Evolutionary conservation across 2,113 vertebrate species (phyloP).

Genomic region (Leptocoma aspasia): DNA sequence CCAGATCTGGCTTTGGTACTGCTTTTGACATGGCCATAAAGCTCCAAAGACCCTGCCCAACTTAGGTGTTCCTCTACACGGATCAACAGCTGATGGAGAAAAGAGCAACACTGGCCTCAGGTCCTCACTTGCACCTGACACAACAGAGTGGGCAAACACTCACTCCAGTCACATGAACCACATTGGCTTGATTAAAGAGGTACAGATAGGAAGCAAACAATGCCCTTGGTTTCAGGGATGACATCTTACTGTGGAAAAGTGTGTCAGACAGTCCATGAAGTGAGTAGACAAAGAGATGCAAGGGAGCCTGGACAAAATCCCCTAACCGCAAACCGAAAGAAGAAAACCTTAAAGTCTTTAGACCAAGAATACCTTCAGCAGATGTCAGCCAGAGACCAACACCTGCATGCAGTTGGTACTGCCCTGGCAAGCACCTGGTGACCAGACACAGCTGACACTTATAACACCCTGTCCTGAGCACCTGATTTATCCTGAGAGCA

Average conservation of each 20-base stretch:
- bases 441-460: background rate
- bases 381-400: background rate
- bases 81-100: background rate
- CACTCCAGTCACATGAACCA: background rate
- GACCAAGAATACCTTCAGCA: background rate
- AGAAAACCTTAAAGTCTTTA: background rate
- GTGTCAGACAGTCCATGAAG: background rate
- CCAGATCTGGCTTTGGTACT: background rate
- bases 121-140: background rate
- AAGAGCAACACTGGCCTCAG: background rate
- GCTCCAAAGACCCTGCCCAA: background rate
- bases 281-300: background rate
- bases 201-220: rapidly evolving
- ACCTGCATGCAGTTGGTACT: background rate
- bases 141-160: background rate
- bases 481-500: background rate
- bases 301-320: background rate
- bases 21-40: background rate
- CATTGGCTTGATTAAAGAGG: background rate
- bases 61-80: background rate
- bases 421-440: background rate
- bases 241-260: background rate
- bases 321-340: background rate
- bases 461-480: background rate
- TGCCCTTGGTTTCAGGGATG: background rate